Conservation (phyloP, 2,797 vertebrate species). For the Rallus crepitans region DNA sequence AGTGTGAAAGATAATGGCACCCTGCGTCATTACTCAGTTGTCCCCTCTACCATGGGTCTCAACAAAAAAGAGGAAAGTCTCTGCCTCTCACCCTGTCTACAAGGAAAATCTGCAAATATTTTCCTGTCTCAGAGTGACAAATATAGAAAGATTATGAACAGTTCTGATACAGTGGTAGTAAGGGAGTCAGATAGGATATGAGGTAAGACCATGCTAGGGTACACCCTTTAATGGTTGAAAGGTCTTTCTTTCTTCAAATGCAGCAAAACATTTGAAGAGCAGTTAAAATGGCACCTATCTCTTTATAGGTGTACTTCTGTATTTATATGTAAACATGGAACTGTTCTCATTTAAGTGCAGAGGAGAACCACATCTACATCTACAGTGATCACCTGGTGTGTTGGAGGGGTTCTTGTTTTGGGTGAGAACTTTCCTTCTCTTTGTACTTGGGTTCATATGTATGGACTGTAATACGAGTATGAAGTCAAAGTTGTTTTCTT, state of each 20-base stretch:
- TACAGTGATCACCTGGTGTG: not conserved
- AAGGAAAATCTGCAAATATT: not conserved
- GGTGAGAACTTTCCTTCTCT: not conserved
- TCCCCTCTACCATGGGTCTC: not conserved
- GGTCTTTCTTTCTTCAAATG: not conserved
- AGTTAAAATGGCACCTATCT: not conserved
- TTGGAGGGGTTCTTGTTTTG: not conserved
- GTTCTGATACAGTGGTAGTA: not conserved
- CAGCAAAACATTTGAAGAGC: not conserved
- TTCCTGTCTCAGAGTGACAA: not conserved
- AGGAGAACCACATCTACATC: not conserved
- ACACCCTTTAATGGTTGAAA: not conserved
- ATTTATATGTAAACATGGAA: not conserved
- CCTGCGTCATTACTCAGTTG: not conserved
- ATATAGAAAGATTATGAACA: not conserved
- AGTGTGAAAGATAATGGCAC: not conserved
- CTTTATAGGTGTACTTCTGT: not conserved
- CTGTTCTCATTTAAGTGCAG: not conserved
- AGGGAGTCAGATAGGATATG: not conserved
- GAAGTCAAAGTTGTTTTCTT: not conserved
- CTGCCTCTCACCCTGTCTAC: not conserved
- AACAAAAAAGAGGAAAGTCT: not conserved
- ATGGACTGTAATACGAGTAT: not conserved
- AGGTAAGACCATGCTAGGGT: not conserved
- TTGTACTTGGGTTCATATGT: not conserved